Percentiles rank a stretch among this genome's conserved stretches.
Evolutionary conservation across 2,888 invertebrate species (phyloP).

Genomic region (Brachypterus glaber): DNA sequence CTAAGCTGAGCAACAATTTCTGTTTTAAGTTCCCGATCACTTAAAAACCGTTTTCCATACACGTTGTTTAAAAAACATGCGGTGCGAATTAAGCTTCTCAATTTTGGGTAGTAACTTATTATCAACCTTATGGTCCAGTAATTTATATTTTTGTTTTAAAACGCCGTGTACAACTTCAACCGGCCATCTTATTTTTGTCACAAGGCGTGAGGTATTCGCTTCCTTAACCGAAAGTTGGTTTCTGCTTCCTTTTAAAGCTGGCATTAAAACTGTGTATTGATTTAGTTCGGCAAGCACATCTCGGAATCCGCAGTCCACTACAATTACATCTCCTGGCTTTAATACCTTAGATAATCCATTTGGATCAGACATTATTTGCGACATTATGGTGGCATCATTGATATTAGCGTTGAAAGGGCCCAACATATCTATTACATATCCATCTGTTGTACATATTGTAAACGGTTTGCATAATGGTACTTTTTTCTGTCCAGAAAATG

Average conservation of each 20-base stretch:
- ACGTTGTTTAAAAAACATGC: no score
- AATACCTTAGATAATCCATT: constrained; percentile 13
- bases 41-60: no score
- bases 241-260: constrained; percentile 24
- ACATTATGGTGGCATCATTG: constrained; percentile 17
- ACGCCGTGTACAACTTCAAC: constrained; percentile 22
- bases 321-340: constrained; percentile 19
- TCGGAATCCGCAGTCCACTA: constrained; percentile 19
- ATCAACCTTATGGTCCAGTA: neutral
- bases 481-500: constrained; percentile 19
- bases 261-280: constrained; percentile 25
- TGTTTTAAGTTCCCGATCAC: no score
- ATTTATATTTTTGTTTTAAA: constrained; percentile 10
- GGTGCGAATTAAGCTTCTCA: no score
- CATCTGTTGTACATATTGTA: constrained; percentile 20
- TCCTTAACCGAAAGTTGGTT: constrained; percentile 20
- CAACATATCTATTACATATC: constrained; percentile 17
- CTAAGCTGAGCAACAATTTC: no score
- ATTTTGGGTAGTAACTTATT: no score
- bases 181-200: constrained; percentile 21
- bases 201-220: constrained; percentile 20
- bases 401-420: constrained; percentile 18
- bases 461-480: constrained; percentile 19
- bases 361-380: constrained; percentile 8
- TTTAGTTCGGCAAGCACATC: no score